phyloP scores from a whole-genome alignment of 2,797 vertebrate genomes.

The Gymnothorax reevesii region DNA sequence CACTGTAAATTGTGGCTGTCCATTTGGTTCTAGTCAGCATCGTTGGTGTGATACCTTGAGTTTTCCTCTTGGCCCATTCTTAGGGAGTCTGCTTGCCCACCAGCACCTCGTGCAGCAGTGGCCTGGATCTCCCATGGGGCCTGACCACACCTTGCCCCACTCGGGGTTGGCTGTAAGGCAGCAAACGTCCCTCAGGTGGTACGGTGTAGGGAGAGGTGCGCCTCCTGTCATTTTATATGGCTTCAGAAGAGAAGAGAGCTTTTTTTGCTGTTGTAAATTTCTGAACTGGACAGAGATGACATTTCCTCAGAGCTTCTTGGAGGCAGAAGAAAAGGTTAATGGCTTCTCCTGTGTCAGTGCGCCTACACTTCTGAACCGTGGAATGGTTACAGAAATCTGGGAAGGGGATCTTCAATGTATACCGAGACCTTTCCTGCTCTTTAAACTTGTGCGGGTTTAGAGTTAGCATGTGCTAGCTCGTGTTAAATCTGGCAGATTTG shows the following conservation, averaged over 20 bases:
- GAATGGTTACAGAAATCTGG: not conserved
- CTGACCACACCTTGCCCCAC: not conserved
- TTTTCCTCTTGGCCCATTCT: not conserved
- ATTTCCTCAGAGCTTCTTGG: not conserved
- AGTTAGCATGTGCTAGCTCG: too few relatives aligned
- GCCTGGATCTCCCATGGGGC: not conserved
- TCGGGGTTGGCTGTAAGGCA: not conserved
- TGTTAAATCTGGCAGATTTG: not conserved
- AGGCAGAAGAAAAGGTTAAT: conserved; percentile 2
- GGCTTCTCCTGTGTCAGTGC: not conserved
- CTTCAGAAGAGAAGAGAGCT: not conserved
- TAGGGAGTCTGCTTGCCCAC: not conserved
- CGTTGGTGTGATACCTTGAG: not conserved
- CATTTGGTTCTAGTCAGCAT: not conserved
- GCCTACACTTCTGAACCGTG: not conserved
- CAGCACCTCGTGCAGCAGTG: not conserved
- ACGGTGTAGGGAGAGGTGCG: not conserved
- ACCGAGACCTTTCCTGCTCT: not conserved
- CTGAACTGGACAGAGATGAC: not conserved
- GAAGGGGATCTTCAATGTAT: too few relatives aligned
- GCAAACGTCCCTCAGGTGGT: not conserved
- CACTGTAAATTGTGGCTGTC: not conserved
- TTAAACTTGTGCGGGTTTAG: not conserved
- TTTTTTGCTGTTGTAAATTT: not conserved
- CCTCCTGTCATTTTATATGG: not conserved